Percentiles rank a stretch among this genome's conserved stretches.
Conservation (phyloP, 2,113 vertebrate genomes). For the Notiomystis cincta region DNA sequence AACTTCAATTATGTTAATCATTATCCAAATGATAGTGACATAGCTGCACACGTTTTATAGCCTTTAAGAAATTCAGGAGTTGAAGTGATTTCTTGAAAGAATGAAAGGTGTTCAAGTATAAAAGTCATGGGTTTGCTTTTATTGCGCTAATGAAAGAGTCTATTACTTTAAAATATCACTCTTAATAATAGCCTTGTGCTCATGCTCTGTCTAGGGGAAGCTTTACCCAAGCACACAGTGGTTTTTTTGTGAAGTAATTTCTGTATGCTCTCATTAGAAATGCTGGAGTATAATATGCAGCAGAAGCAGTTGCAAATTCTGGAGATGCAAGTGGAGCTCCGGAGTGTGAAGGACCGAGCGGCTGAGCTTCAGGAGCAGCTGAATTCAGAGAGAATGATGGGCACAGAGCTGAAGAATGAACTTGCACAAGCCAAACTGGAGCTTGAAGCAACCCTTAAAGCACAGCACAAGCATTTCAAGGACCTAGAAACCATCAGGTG, state of each 20-base stretch:
- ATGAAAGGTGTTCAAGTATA: background rate
- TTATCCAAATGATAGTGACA: background rate
- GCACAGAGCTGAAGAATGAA: constrained; percentile 82
- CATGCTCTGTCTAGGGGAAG: background rate
- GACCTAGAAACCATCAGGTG: constrained; percentile 90
- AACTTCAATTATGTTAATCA: background rate
- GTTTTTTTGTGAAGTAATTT: background rate
- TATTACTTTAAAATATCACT: background rate
- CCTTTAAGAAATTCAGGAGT: background rate
- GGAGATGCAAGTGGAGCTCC: constrained; percentile 75
- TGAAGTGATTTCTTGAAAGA: background rate
- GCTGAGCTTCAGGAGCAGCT: constrained; percentile 73
- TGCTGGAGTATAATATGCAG: constrained; percentile 62
- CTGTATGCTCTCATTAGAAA: constrained; percentile 37
- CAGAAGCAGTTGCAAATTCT: constrained; percentile 72
- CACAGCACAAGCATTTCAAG: constrained; percentile 88
- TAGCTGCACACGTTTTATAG: accelerated
- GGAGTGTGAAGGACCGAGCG: constrained; percentile 55
- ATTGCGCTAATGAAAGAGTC: background rate
- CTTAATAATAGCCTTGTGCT: background rate
- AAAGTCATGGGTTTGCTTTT: background rate
- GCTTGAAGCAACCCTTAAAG: constrained; percentile 85
- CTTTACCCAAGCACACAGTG: background rate
- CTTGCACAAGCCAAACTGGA: constrained; percentile 88
- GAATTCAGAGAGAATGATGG: constrained; percentile 71